phyloP scores from a whole-genome alignment of 2,888 invertebrate species.

The Pristionchus mayeri region DNA sequence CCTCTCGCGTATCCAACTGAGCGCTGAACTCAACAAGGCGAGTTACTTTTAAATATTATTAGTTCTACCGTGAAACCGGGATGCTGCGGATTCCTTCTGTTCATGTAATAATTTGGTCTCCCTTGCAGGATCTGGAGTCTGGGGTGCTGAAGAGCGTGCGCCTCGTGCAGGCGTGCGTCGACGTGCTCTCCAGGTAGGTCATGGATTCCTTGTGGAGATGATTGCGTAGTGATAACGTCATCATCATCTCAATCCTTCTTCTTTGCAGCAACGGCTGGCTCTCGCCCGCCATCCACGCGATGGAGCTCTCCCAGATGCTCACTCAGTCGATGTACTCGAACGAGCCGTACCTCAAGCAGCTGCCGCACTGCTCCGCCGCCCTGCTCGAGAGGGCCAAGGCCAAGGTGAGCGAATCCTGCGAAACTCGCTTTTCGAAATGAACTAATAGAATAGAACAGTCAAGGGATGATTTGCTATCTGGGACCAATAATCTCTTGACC shows the following conservation, averaged over 20 bases:
- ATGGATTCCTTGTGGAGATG: background rate
- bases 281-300: constrained; percentile 96
- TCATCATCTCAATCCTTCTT: background rate
- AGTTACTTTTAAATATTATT: background rate
- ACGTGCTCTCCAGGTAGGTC: constrained; percentile 83
- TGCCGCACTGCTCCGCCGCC: constrained; percentile 93
- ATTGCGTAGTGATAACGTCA: background rate
- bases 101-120: background rate
- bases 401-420: constrained; percentile 81
- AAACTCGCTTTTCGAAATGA: background rate
- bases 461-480: no score
- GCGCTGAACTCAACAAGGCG: constrained; percentile 91
- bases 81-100: no score
- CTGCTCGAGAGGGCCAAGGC: constrained; percentile 92
- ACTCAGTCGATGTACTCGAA: constrained; percentile 97
- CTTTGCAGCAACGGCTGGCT: constrained; percentile 95
- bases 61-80: background rate
- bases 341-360: constrained; percentile 94
- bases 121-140: constrained; percentile 73
- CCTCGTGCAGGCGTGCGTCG: constrained; percentile 87
- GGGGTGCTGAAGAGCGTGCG: constrained; percentile 83
- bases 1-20: constrained; percentile 91
- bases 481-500: no score
- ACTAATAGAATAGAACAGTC: background rate
- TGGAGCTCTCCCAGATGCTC: constrained; percentile 99